A percentile compares a stretch with the other conserved stretches of the same genome.
These are phyloP conservation scores for Salvator merianae DNA, from an alignment of 2,113 vertebrate species.

Conservation along the genomic window DNA sequence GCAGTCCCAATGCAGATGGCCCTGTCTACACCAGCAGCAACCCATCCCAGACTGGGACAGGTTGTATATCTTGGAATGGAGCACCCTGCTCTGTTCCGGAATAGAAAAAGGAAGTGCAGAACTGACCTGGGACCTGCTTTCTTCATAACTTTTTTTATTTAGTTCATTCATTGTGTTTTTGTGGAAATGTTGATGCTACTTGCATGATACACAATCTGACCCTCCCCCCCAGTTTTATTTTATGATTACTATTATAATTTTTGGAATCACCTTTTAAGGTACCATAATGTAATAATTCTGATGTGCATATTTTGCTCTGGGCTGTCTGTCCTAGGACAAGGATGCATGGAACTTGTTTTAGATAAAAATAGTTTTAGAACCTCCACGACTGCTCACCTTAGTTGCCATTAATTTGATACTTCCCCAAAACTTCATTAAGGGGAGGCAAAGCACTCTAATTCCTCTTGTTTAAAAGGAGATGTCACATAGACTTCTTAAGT, in stretches of 20 bases:
- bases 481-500: neutral
- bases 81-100: too few species aligned
- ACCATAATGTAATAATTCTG: neutral
- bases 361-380: neutral
- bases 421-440: neutral
- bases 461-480: neutral
- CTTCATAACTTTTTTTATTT: too few species aligned
- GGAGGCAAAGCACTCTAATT: conserved; percentile 5
- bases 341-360: neutral
- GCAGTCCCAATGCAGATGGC: too few species aligned
- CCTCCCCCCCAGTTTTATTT: too few species aligned
- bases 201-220: too few species aligned
- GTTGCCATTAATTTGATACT: neutral
- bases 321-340: conserved; percentile 26
- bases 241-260: neutral
- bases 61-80: too few species aligned
- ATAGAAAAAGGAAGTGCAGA: too few species aligned
- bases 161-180: too few species aligned
- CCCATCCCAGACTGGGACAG: too few species aligned
- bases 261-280: conserved; percentile 5
- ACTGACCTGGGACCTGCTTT: too few species aligned
- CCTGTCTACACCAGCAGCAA: too few species aligned
- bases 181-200: too few species aligned
- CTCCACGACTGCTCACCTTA: neutral
- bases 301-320: conserved; percentile 4